A percentile compares a stretch with the other conserved stretches of the same genome.
These are phyloP conservation scores for Ambastaia sidthimunki DNA, from an alignment of 2,797 vertebrate genomes.

Conservation along the genomic window DNA sequence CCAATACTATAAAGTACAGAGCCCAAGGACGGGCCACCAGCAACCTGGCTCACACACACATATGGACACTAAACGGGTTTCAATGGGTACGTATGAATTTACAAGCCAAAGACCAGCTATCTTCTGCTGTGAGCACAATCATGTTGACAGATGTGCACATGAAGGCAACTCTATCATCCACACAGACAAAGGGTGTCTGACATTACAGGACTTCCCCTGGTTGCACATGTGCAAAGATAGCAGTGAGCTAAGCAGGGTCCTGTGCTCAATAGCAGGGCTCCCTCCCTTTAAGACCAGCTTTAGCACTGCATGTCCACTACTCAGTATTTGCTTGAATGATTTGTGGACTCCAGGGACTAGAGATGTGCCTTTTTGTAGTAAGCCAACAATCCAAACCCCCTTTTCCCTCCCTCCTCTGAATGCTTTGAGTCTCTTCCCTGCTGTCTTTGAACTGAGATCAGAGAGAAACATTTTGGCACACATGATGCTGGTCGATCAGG, in stretches of 20 bases:
- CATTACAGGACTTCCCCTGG: constrained; percentile 9
- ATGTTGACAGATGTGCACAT: constrained; percentile 44
- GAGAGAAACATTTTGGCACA: constrained; percentile 75
- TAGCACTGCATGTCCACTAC: constrained; percentile 61
- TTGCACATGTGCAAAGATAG: constrained; percentile 58
- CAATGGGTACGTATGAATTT: constrained; percentile 21
- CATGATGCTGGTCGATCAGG: constrained; percentile 68
- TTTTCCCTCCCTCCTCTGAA: constrained; percentile 67
- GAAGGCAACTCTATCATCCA: constrained; percentile 38
- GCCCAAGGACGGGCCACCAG: constrained; percentile 62
- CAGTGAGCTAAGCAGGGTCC: constrained; percentile 66
- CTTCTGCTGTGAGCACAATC: constrained; percentile 26
- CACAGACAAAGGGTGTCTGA: constrained; percentile 17
- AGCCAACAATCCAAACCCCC: constrained; percentile 62
- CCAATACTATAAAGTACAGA: constrained; percentile 54
- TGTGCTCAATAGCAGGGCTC: constrained; percentile 65
- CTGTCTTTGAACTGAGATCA: constrained; percentile 84
- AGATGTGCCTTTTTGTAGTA: constrained; percentile 68
- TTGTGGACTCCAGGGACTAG: constrained; percentile 73
- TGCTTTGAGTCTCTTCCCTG: constrained; percentile 79
- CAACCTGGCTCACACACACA: constrained; percentile 40
- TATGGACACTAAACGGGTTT: constrained; percentile 8
- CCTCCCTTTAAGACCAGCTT: constrained; percentile 61
- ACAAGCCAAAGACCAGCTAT: constrained; percentile 25
- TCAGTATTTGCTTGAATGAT: constrained; percentile 73